Conservation (phyloP, 2,888 invertebrate genomes). For the Rutpela maculata region DNA sequence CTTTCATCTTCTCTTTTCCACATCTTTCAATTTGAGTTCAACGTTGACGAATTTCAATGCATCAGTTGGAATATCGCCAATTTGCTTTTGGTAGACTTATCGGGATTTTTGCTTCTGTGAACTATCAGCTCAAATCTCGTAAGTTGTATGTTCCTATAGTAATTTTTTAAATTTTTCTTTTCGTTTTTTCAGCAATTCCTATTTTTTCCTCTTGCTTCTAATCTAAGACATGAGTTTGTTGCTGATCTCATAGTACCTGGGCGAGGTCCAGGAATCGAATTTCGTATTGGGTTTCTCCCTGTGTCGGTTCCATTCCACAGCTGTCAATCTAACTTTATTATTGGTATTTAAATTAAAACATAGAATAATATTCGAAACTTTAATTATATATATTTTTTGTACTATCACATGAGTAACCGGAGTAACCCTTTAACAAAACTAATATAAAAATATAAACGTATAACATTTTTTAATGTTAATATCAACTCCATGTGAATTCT, state of each 20-base stretch:
- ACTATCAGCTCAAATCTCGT: constrained; percentile 78
- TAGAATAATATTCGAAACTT: too few species aligned
- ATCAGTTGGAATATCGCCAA: constrained; percentile 75
- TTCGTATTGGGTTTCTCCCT: constrained; percentile 67
- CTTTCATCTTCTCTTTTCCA: constrained; percentile 78
- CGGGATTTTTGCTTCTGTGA: constrained; percentile 56
- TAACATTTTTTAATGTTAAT: background rate
- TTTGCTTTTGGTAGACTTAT: constrained; percentile 46
- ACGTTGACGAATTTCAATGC: constrained; percentile 78
- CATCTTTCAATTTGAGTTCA: constrained; percentile 77
- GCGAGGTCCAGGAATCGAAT: constrained; percentile 75
- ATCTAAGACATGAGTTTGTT: constrained; percentile 70
- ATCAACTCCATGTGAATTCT: background rate
- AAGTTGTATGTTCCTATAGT: constrained; percentile 77
- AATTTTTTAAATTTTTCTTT: constrained; percentile 78
- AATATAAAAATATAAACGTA: constrained; percentile 32
- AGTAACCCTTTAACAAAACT: constrained; percentile 10
- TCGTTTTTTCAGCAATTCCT: constrained; percentile 75
- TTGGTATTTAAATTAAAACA: too few species aligned
- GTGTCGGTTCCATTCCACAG: constrained; percentile 67
- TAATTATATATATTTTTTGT: too few species aligned
- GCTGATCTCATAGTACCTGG: constrained; percentile 75
- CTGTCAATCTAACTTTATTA: too few species aligned
- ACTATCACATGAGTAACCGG: constrained; percentile 5
- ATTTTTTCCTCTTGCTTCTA: constrained; percentile 70